Conservation (phyloP, 2,888 invertebrate species). For the Aphelenchoides bicaudatus region DNA sequence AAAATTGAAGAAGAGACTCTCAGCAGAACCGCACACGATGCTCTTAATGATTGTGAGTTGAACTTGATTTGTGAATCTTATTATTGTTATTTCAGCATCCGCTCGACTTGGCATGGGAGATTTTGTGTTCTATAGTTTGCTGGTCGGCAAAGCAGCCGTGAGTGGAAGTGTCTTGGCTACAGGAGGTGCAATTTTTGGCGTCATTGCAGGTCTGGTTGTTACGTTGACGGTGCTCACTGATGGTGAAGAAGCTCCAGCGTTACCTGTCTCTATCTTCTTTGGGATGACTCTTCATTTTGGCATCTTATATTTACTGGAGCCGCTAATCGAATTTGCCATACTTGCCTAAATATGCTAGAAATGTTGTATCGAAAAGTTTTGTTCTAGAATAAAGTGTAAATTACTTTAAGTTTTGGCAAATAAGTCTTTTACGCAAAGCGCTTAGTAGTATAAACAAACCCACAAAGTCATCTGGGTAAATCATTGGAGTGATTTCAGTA, state of each 20-base stretch:
- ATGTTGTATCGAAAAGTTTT: too few species aligned
- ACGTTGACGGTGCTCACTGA: constrained; percentile 41
- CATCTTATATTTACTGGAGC: constrained; percentile 28
- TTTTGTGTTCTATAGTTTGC: constrained; percentile 52
- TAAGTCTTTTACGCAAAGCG: too few species aligned
- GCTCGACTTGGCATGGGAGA: constrained; percentile 53
- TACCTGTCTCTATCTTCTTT: constrained; percentile 42
- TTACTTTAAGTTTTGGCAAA: too few species aligned
- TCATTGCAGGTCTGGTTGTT: constrained; percentile 40
- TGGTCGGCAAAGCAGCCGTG: constrained; percentile 48
- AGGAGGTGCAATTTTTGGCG: constrained; percentile 36
- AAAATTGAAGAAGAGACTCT: neutral
- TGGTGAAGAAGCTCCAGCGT: constrained; percentile 44
- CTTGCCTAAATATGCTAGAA: too few species aligned
- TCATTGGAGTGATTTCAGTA: too few species aligned
- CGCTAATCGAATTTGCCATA: too few species aligned
- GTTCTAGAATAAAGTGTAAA: too few species aligned
- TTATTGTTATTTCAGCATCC: constrained; percentile 31
- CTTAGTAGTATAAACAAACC: too few species aligned
- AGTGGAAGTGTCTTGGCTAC: constrained; percentile 40
- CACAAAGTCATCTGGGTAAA: too few species aligned
- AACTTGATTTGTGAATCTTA: neutral
- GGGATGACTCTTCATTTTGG: constrained; percentile 40
- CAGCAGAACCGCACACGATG: constrained; percentile 20
- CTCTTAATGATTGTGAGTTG: constrained; percentile 21